A percentile compares a stretch with the other conserved stretches of the same genome.
These are phyloP conservation scores for Nematopogon swammerdamellus DNA, from an alignment of 2,888 invertebrate genomes.

Conservation along the genomic window DNA sequence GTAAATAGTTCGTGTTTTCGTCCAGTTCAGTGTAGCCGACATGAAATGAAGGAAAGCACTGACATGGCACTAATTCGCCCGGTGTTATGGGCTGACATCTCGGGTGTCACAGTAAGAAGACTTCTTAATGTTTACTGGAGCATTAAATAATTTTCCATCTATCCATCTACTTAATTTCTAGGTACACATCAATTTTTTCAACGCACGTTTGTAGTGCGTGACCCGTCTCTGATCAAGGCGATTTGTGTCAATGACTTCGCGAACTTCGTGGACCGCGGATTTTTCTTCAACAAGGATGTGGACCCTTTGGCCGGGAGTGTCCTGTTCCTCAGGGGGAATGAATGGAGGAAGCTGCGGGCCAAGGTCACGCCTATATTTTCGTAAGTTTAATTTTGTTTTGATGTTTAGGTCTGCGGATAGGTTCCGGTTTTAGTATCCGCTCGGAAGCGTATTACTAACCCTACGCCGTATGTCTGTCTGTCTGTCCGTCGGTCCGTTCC, in stretches of 20 bases:
- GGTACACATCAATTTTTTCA: constrained; percentile 46
- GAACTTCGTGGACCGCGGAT: constrained; percentile 45
- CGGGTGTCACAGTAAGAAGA: too few species aligned
- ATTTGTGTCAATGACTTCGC: constrained; percentile 48
- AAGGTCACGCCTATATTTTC: constrained; percentile 50
- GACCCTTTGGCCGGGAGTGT: constrained; percentile 46
- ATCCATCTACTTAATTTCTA: constrained; percentile 17
- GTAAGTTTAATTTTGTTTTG: constrained; percentile 21
- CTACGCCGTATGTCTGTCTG: too few species aligned
- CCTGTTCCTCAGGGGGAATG: constrained; percentile 39
- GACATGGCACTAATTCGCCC: too few species aligned
- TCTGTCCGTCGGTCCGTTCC: too few species aligned
- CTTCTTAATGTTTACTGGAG: too few species aligned
- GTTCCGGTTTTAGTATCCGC: neutral
- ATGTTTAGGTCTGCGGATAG: too few species aligned
- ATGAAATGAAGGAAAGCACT: too few species aligned
- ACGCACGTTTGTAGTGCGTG: constrained; percentile 40
- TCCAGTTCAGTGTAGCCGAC: too few species aligned
- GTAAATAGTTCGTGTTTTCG: too few species aligned
- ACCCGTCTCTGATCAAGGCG: constrained; percentile 39
- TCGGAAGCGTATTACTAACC: neutral
- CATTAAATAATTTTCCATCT: too few species aligned
- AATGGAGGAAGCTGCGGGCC: constrained; percentile 39
- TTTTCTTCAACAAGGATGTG: constrained; percentile 42
- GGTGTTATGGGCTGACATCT: too few species aligned